Evolutionary conservation across 2,113 vertebrate genomes (phyloP), one percentile per base, ranked within the genome.

Genomic region (Lagenorhynchus albirostris): DNA sequence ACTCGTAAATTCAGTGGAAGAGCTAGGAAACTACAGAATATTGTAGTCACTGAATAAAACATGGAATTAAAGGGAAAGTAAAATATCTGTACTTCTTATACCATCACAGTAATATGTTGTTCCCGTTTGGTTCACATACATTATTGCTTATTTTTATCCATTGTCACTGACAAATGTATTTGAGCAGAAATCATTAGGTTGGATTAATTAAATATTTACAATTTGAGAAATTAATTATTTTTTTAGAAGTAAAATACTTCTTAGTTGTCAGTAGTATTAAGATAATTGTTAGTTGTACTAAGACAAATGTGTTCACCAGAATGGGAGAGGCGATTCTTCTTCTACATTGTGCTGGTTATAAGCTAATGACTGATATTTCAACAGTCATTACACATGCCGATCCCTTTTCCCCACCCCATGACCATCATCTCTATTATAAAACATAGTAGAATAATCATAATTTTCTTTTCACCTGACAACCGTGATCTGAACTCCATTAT

Each of bases 111-210:
- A 84, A 60, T 53, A 81, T 60, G 13, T 70, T 60, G 50, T 62
- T 85, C 2, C 47, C 74, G 5, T 73, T 82, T 87, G 53, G 33
- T 15, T 92, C 87, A 74, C 2, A 38, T n/a, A 95, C 17, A 62
- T 15, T 86, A 44, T 63, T 95, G 63, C 33, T 92, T 68, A 80
- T 50, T 94, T 95, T 81, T 41, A 63, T 76, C 20, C 31, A 86
- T 55, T 53, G 36, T 88, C 18, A 96, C n/a, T 85, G 77, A 95
- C 79, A 96, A 38, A 77, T 71, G 63, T n/a, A 47, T 73, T 89
- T 80, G 67, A 89, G 36, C 47, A 70, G 38, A 95, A 55, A 36
- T 63, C 20, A 79, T 67, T 81, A 88, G 44, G 10, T 82, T 93
- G 63, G 83, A 77, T 44, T 26, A 20, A 94, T 81, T 92, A 81